phyloP scores from a whole-genome alignment of 1,140 invertebrate genomes.

The Parasteatoda tepidariorum region DNA sequence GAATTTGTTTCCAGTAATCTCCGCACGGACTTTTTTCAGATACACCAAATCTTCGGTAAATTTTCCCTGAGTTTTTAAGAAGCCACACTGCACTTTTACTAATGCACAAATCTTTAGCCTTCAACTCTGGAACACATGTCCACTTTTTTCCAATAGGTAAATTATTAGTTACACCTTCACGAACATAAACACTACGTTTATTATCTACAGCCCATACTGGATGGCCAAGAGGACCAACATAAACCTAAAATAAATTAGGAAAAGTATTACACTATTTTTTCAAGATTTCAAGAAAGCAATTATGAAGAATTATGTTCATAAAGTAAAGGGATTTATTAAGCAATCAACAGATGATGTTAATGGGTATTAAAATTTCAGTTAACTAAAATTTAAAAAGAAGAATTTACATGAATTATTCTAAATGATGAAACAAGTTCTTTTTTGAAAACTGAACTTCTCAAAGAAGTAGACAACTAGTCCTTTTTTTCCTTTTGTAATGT shows the following conservation, averaged over 20 bases:
- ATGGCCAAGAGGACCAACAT: slow-evolving; percentile 69
- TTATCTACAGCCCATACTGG: slow-evolving; percentile 75
- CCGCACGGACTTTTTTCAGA: slow-evolving; percentile 71
- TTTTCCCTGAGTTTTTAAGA: slow-evolving; percentile 69
- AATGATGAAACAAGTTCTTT: too few relatives aligned
- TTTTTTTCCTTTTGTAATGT: too few relatives aligned
- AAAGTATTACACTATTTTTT: too few relatives aligned
- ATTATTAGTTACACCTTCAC: slow-evolving; percentile 71
- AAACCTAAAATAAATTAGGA: slow-evolving; percentile 67
- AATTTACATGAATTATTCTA: too few relatives aligned
- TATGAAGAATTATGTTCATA: too few relatives aligned
- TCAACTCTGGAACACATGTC: slow-evolving; percentile 71
- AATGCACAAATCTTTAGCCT: slow-evolving; percentile 70
- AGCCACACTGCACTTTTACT: slow-evolving; percentile 72
- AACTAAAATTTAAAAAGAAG: too few relatives aligned
- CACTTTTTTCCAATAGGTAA: slow-evolving; percentile 72
- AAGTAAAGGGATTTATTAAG: too few relatives aligned
- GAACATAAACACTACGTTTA: slow-evolving; percentile 71
- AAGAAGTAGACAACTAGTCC: too few relatives aligned
- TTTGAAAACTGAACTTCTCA: too few relatives aligned
- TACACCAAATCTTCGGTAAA: slow-evolving; percentile 71
- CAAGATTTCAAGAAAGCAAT: too few relatives aligned
- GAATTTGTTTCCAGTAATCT: slow-evolving; percentile 73
- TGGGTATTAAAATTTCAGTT: too few relatives aligned
- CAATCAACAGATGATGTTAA: too few relatives aligned